A percentile compares a stretch with the other conserved stretches of the same genome.
These are phyloP conservation scores for Mylabris sibirica DNA, from an alignment of 2,888 invertebrate species.

Conservation along the genomic window DNA sequence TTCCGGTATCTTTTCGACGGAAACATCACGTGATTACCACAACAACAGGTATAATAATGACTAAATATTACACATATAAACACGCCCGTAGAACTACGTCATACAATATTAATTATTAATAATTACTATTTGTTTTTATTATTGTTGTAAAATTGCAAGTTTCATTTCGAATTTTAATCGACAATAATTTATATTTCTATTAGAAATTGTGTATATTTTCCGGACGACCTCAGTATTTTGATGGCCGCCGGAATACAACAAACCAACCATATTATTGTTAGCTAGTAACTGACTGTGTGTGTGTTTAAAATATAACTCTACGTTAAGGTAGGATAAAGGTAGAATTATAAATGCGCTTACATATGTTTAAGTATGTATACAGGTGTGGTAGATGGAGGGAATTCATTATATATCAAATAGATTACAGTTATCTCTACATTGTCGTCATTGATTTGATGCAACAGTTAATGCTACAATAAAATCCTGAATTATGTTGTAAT, in stretches of 20 bases:
- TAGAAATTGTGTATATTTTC: conserved; percentile 18
- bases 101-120: not conserved
- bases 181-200: too few relatives aligned
- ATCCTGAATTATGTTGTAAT: too few relatives aligned
- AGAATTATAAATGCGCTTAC: conserved; percentile 2
- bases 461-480: not conserved
- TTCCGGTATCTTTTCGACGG: conserved; percentile 31
- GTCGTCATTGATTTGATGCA: conserved; percentile 9
- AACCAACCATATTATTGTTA: conserved; percentile 27
- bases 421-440: not conserved
- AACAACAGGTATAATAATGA: conserved; percentile 11
- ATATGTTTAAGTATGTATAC: not conserved
- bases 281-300: conserved; percentile 10
- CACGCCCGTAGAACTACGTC: conserved; percentile 5
- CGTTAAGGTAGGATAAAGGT: not conserved
- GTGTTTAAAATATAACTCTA: not conserved
- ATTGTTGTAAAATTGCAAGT: not conserved
- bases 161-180: too few relatives aligned
- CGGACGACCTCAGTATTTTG: conserved; percentile 20
- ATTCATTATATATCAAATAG: conserved; percentile 9
- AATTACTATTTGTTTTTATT: not conserved
- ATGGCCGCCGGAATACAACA: conserved; percentile 14
- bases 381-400: conserved; percentile 10
- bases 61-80: conserved; percentile 17
- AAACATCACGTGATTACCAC: conserved; percentile 30